Conservation (phyloP, 2,797 vertebrate genomes). For the Sebastes cheni region DNA sequence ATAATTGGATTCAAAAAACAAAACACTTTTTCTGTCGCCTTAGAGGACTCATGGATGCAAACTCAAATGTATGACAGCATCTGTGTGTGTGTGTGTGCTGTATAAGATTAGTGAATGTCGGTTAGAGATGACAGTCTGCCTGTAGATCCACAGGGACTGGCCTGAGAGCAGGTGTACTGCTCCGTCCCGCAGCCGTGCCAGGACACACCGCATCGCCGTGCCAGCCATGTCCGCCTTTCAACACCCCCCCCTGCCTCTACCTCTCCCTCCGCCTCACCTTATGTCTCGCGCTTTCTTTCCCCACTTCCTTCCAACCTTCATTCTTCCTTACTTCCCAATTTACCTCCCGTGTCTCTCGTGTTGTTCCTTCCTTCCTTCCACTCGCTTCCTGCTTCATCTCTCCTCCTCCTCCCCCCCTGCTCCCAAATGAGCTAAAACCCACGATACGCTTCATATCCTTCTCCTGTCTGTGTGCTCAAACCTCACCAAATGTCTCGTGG, state of each 20-base stretch:
- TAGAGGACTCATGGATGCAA: not conserved
- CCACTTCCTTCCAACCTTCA: not conserved
- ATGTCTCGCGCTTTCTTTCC: conserved; percentile 10
- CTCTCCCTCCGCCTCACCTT: conserved; percentile 27
- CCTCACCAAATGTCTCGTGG: conserved; percentile 10
- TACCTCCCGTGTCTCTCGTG: not conserved
- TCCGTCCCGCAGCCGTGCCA: conserved; percentile 50
- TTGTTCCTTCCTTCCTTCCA: not conserved
- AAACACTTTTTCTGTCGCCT: not conserved
- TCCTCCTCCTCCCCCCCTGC: not conserved
- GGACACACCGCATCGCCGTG: conserved; percentile 36
- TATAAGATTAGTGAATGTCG: not conserved
- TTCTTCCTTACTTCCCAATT: not conserved
- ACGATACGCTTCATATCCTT: not conserved
- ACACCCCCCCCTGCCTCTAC: not conserved
- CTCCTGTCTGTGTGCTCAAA: not conserved
- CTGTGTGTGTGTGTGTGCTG: not conserved
- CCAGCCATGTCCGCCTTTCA: conserved; percentile 49
- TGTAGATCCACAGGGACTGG: conserved; percentile 54
- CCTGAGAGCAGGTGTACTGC: conserved; percentile 67
- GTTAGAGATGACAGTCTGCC: conserved; percentile 48
- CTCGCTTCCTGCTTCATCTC: not conserved
- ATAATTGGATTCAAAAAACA: not conserved
- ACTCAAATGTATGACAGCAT: conserved; percentile 3
- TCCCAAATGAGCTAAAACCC: conserved; percentile 18